phyloP scores from a whole-genome alignment of 2,113 vertebrate species.

The Thymallus thymallus region DNA sequence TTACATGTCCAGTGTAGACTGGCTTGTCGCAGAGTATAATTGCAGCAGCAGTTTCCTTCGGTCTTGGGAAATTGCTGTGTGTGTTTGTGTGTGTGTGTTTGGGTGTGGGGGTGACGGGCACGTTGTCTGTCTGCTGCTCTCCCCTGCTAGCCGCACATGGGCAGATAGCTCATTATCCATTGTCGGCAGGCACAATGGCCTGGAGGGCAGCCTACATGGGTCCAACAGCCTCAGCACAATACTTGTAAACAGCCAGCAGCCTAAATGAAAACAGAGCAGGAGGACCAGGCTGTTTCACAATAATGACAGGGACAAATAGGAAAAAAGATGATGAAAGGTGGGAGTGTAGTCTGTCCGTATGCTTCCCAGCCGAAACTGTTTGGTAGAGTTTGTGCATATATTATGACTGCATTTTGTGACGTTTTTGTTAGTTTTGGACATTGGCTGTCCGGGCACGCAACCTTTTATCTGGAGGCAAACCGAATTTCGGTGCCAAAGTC shows the following conservation, averaged over 20 bases:
- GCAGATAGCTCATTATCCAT: conserved; percentile 92
- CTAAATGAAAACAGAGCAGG: conserved; percentile 84
- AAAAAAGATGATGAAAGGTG: conserved; percentile 73
- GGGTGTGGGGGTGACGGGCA: conserved; percentile 35
- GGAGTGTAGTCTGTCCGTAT: conserved; percentile 30
- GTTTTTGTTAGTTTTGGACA: no score
- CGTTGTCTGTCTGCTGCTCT: conserved; percentile 78
- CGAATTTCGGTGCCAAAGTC: no score
- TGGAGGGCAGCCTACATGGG: conserved; percentile 69
- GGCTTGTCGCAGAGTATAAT: no score
- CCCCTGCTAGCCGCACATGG: no score
- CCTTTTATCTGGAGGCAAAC: no score
- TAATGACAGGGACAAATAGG: conserved; percentile 80
- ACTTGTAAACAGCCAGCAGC: conserved; percentile 77
- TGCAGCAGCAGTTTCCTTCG: conserved; percentile 75
- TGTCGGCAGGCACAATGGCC: conserved; percentile 83
- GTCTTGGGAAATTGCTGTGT: conserved; percentile 11
- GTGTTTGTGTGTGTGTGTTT: conserved; percentile 24
- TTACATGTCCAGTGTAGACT: conserved; percentile 53
- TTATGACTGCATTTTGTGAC: no score
- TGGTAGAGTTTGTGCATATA: no score
- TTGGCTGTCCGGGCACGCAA: no score
- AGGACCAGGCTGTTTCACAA: conserved; percentile 79
- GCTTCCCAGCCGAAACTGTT: conserved; percentile 3
- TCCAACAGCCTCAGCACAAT: conserved; percentile 74